Conservation (phyloP, 1,140 invertebrate species). For the Solenopsis fugax region DNA sequence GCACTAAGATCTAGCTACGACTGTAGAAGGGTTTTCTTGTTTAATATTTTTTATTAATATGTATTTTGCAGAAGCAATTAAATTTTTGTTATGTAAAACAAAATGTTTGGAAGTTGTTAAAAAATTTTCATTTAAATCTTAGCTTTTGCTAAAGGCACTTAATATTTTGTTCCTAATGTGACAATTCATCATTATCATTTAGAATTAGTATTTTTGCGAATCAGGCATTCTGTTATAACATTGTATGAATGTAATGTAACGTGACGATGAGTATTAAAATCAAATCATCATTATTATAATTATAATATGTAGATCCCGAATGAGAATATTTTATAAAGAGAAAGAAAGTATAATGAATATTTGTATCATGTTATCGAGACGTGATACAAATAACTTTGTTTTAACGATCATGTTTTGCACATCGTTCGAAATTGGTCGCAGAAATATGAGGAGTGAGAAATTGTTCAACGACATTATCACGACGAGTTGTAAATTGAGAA, state of each 20-base stretch:
- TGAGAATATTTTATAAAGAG: background rate
- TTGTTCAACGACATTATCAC: conserved; percentile 17
- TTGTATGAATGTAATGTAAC: background rate
- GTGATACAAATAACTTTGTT: background rate
- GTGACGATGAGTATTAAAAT: background rate
- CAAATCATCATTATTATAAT: background rate
- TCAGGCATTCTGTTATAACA: background rate
- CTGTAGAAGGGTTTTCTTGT: too few species aligned
- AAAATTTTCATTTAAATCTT: too few species aligned
- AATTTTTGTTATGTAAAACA: too few species aligned
- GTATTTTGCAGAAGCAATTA: too few species aligned
- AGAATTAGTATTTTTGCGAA: background rate
- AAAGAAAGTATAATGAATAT: background rate
- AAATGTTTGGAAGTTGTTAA: too few species aligned
- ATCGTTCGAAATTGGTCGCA: background rate
- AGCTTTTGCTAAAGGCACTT: too few species aligned
- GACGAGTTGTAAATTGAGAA: background rate
- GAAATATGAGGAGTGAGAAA: background rate
- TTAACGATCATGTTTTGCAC: background rate
- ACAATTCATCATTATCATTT: background rate
- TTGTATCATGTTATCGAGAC: background rate
- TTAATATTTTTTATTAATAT: too few species aligned
- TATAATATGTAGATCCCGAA: background rate
- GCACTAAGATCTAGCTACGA: too few species aligned
- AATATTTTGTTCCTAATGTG: too few species aligned